Percentiles rank a stretch among this genome's conserved stretches.
Evolutionary conservation across 2,888 invertebrate genomes (phyloP).

Genomic region (Chloromyia formosa): DNA sequence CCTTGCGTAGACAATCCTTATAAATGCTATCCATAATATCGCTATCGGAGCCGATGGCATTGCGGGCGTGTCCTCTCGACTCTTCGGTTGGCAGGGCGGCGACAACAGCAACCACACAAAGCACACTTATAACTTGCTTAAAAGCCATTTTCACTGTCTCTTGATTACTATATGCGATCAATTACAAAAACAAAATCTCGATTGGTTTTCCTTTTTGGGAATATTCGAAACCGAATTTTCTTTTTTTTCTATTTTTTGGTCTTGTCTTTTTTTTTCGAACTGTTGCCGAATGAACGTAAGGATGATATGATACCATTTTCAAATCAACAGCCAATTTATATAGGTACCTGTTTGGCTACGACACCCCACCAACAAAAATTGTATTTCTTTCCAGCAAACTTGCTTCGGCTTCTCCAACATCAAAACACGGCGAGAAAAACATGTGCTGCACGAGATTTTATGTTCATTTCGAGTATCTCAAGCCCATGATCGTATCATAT

Average conservation of each 20-base stretch:
- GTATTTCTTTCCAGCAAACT: slow-evolving; percentile 44
- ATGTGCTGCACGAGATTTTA: slow-evolving; percentile 38
- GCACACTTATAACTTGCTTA: slow-evolving; percentile 66
- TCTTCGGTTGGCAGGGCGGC: slow-evolving; percentile 79
- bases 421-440: slow-evolving; percentile 41
- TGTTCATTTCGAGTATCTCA: slow-evolving; percentile 11
- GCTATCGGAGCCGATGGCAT: slow-evolving; percentile 74
- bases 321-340: slow-evolving; percentile 65
- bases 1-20: slow-evolving; percentile 81
- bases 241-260: slow-evolving; percentile 41
- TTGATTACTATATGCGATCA: slow-evolving; percentile 47
- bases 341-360: slow-evolving; percentile 56
- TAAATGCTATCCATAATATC: slow-evolving; percentile 81
- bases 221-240: slow-evolving; percentile 38
- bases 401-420: slow-evolving; percentile 42
- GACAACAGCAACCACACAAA: slow-evolving; percentile 68
- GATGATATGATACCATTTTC: slow-evolving; percentile 66
- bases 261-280: slow-evolving; percentile 52
- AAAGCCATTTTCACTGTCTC: slow-evolving; percentile 57
- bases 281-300: slow-evolving; percentile 64
- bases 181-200: slow-evolving; percentile 43
- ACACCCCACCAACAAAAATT: slow-evolving; percentile 51
- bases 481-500: neutral
- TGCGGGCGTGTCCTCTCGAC: slow-evolving; percentile 68
- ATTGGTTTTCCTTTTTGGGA: slow-evolving; percentile 24